These are phyloP conservation scores for Piaya cayana DNA, from an alignment of 2,113 vertebrate species.

Conservation along the genomic window DNA sequence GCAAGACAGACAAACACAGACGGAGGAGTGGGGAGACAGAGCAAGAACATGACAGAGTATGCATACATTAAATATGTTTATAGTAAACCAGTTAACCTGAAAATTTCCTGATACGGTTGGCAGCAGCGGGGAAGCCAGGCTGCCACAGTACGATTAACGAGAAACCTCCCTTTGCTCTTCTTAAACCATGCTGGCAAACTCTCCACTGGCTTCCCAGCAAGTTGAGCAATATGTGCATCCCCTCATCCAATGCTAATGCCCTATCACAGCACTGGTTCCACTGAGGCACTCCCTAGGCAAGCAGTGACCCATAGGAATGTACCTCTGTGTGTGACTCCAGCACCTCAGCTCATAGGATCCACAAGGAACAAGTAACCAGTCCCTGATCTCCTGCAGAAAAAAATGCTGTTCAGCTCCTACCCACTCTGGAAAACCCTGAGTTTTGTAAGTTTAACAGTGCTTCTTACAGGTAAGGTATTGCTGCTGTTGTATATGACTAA, in stretches of 20 bases:
- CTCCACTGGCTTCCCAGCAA: not conserved
- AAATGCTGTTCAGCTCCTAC: not conserved
- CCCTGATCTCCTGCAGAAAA: not conserved
- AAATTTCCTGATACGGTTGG: not conserved
- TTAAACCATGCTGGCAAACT: not conserved
- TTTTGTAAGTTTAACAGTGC: not conserved
- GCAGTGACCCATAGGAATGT: accelerated
- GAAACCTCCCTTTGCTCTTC: not conserved
- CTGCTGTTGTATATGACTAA: not conserved
- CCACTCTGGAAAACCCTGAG: not conserved
- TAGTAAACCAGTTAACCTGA: not conserved
- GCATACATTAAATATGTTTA: not conserved
- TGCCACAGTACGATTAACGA: accelerated
- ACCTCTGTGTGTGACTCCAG: not conserved
- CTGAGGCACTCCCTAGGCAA: not conserved
- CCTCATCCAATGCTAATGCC: not conserved
- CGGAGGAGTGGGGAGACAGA: not conserved
- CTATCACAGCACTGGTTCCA: accelerated
- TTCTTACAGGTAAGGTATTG: slow-evolving; percentile 32
- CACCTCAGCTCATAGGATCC: not conserved
- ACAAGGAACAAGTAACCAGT: not conserved
- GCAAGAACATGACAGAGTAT: not conserved
- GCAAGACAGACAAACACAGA: not conserved
- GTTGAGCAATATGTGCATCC: not conserved
- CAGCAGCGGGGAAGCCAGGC: not conserved